Percentiles rank a stretch among this genome's conserved stretches.
Evolutionary conservation across 1,140 invertebrate species (phyloP).

Genomic region (Papilio polytes): DNA sequence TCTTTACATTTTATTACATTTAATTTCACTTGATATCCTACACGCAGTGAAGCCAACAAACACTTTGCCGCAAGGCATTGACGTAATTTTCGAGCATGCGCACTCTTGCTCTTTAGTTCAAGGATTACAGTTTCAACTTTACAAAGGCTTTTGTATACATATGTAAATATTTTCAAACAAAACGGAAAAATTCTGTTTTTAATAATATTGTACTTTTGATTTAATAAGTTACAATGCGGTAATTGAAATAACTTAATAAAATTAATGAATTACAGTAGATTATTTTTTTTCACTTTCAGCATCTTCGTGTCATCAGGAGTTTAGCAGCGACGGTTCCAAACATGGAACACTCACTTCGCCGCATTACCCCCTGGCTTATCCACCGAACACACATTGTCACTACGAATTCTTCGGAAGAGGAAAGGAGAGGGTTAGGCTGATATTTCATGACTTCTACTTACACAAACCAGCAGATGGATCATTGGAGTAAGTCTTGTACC

Average conservation of each 20-base stretch:
- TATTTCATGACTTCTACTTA: slow-evolving; percentile 80
- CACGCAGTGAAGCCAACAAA: neutral
- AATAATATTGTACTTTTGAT: neutral
- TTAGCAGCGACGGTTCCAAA: slow-evolving; percentile 91
- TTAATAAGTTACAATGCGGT: neutral
- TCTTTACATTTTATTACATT: neutral
- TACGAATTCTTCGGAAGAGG: slow-evolving; percentile 94
- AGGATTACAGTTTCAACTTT: neutral
- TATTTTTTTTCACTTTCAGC: slow-evolving; percentile 86
- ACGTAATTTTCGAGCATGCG: slow-evolving; percentile 12
- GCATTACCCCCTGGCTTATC: slow-evolving; percentile 90
- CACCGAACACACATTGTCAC: slow-evolving; percentile 89
- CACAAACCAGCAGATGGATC: slow-evolving; percentile 75
- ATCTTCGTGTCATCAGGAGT: slow-evolving; percentile 90
- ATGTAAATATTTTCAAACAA: neutral
- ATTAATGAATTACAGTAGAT: neutral
- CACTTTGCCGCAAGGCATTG: neutral
- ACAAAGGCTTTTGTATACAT: neutral
- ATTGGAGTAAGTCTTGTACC: slow-evolving; percentile 61
- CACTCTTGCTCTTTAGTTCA: slow-evolving; percentile 3
- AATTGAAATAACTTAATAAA: neutral
- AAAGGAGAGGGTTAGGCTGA: slow-evolving; percentile 87
- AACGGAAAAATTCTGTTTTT: neutral
- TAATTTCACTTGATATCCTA: neutral
- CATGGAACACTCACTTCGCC: slow-evolving; percentile 92